Percentiles rank a stretch among this genome's conserved stretches.
phyloP scores from a whole-genome alignment of 2,888 invertebrate genomes.

The Halocaridina rubra region DNA sequence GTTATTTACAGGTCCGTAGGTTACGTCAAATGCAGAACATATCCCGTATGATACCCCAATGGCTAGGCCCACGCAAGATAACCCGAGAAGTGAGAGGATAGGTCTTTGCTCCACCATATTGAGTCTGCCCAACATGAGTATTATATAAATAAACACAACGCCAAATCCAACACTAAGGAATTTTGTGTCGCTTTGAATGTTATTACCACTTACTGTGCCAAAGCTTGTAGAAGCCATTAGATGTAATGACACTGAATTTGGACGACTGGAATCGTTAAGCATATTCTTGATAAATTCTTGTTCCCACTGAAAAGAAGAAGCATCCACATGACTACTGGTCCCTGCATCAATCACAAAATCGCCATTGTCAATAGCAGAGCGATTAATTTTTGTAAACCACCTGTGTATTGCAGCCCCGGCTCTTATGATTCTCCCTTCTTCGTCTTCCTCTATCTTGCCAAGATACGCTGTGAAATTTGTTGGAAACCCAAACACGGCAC shows the following conservation, averaged over 20 bases:
- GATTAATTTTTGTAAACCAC: constrained; percentile 51
- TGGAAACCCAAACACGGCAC: constrained; percentile 77
- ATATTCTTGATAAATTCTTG: constrained; percentile 19
- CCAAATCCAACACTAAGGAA: constrained; percentile 77
- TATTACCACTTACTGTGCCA: constrained; percentile 78
- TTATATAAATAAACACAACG: constrained; percentile 81
- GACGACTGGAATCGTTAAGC: constrained; percentile 11
- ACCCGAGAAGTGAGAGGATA: constrained; percentile 77
- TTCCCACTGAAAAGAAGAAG: constrained; percentile 41
- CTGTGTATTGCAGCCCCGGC: constrained; percentile 45
- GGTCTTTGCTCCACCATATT: constrained; percentile 81
- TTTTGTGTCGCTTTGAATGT: constrained; percentile 80
- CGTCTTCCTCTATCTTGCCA: constrained; percentile 16
- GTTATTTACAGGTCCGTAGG: constrained; percentile 85
- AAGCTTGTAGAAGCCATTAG: constrained; percentile 71
- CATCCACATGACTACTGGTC: constrained; percentile 39
- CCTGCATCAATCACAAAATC: constrained; percentile 72
- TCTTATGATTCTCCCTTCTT: constrained; percentile 21
- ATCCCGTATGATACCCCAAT: constrained; percentile 79
- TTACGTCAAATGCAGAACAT: constrained; percentile 78
- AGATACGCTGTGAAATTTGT: constrained; percentile 71
- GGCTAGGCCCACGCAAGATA: constrained; percentile 80
- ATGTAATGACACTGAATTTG: constrained; percentile 1
- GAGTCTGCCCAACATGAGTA: constrained; percentile 78
- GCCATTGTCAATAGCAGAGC: constrained; percentile 7